Conservation (phyloP, 2,113 vertebrate genomes). For the Cettia cetti region DNA sequence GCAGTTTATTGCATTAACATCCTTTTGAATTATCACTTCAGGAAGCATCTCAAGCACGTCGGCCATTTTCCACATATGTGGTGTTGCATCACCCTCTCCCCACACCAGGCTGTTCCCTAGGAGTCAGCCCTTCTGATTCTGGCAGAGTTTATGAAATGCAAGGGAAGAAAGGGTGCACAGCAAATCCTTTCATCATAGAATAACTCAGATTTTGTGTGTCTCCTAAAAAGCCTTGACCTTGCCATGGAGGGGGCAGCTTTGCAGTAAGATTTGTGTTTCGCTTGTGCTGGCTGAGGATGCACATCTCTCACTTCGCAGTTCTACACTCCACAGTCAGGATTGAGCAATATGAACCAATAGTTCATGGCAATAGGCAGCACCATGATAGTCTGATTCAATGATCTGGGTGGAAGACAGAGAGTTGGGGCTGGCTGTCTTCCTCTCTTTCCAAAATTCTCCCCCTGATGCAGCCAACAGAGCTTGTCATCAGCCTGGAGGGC, state of each 20-base stretch:
- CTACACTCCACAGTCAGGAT: background rate
- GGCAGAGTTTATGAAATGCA: background rate
- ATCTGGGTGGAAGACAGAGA: background rate
- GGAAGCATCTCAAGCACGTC: background rate
- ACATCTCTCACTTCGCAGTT: background rate
- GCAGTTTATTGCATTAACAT: background rate
- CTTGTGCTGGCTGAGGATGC: background rate
- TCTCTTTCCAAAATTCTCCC: background rate
- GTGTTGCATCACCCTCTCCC: background rate
- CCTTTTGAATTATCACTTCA: background rate
- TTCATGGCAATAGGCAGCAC: background rate
- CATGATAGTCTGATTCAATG: fast-evolving
- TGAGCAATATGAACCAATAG: background rate
- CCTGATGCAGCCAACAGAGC: background rate
- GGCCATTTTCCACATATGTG: fast-evolving
- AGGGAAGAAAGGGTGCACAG: background rate
- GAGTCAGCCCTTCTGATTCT: background rate
- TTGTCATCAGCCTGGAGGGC: background rate
- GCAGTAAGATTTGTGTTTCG: background rate
- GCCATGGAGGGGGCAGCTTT: fast-evolving
- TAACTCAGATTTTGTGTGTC: background rate
- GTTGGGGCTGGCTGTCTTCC: background rate
- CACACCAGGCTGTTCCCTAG: background rate
- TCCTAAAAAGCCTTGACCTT: background rate
- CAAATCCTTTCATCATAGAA: background rate